Conservation (phyloP, 2,888 invertebrate species). For the Dorcus parallelipipedus region DNA sequence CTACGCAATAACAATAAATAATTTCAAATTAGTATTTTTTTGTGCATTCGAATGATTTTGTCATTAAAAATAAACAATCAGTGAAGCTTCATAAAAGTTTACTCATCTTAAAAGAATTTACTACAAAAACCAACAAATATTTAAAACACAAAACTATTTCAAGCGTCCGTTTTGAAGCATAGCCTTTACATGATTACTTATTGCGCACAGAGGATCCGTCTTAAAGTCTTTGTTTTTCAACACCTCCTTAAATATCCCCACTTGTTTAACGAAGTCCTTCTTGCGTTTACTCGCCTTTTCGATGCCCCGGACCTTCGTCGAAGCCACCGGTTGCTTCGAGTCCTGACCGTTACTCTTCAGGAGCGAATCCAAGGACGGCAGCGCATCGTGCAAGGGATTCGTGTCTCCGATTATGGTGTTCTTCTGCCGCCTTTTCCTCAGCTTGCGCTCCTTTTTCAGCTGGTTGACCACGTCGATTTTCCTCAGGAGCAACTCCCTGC, state of each 20-base stretch:
- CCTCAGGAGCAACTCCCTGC: conserved; percentile 34
- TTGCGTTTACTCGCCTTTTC: conserved; percentile 17
- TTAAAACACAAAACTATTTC: background rate
- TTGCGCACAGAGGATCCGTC: conserved; percentile 11
- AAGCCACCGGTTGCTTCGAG: background rate
- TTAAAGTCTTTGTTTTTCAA: conserved; percentile 16
- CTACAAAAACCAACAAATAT: too few species aligned
- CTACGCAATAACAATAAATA: too few species aligned
- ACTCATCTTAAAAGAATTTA: too few species aligned
- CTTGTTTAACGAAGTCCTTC: conserved; percentile 11
- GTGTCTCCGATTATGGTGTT: conserved; percentile 37
- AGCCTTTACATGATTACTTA: conserved; percentile 16
- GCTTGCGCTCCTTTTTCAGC: conserved; percentile 34
- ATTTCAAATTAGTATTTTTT: too few species aligned
- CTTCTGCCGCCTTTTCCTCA: conserved; percentile 29
- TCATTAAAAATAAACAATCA: too few species aligned
- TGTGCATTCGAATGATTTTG: too few species aligned
- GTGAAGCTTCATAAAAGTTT: too few species aligned
- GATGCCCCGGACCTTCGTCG: conserved; percentile 13
- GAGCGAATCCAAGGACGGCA: conserved; percentile 40
- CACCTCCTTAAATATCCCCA: conserved; percentile 15
- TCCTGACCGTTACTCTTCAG: conserved; percentile 10
- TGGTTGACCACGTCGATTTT: conserved; percentile 38
- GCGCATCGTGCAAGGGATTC: conserved; percentile 39
- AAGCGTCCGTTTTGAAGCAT: conserved; percentile 11